Conservation (phyloP, 2,888 invertebrate species). For the Conops quadrifasciatus region DNA sequence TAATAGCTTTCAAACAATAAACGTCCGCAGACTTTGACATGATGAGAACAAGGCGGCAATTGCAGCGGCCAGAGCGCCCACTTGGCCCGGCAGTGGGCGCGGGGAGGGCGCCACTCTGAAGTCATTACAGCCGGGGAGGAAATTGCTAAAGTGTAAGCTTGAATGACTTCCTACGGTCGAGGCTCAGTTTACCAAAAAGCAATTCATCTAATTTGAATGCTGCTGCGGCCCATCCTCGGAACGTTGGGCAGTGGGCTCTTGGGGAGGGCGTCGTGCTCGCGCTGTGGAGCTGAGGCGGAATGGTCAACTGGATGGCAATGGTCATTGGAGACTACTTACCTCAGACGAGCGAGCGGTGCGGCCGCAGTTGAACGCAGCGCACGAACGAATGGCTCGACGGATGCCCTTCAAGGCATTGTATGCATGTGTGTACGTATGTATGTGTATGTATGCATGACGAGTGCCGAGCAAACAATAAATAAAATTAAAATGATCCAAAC, state of each 20-base stretch:
- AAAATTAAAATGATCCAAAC: constrained; percentile 66
- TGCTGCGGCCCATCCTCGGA: constrained; percentile 35
- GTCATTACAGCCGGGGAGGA: constrained; percentile 43
- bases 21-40: constrained; percentile 64
- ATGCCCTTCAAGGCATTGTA: not conserved
- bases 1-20: constrained; percentile 65
- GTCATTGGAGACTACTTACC: constrained; percentile 46
- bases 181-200: constrained; percentile 48
- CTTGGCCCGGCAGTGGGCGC: constrained; percentile 23
- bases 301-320: constrained; percentile 42
- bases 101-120: not conserved
- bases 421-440: constrained; percentile 26
- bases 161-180: constrained; percentile 48
- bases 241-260: constrained; percentile 22
- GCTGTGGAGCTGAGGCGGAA: constrained; percentile 34
- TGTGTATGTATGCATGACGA: constrained; percentile 34
- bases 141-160: constrained; percentile 52
- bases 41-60: constrained; percentile 42
- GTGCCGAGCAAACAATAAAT: constrained; percentile 64
- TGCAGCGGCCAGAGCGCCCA: not conserved
- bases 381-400: too few species aligned
- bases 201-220: constrained; percentile 64
- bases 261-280: constrained; percentile 19
- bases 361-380: too few species aligned
- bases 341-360: constrained; percentile 32